Percentiles rank a stretch among this genome's conserved stretches.
phyloP scores from a whole-genome alignment of 2,888 invertebrate species.

The Odontothrips loti region DNA sequence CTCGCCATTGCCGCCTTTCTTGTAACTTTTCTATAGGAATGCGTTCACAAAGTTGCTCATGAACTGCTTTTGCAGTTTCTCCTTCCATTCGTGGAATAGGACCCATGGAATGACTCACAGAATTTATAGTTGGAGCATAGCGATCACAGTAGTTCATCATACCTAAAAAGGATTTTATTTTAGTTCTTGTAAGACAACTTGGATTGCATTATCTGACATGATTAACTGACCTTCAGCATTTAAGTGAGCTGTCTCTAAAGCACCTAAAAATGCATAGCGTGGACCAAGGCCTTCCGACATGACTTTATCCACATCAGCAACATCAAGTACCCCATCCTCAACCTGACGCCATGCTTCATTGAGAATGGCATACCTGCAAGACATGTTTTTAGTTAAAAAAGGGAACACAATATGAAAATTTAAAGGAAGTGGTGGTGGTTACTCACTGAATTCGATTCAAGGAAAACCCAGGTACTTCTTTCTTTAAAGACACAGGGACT shows the following conservation, averaged over 20 bases:
- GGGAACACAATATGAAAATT: not conserved
- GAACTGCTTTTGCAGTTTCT: conserved; percentile 60
- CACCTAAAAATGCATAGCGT: conserved; percentile 93
- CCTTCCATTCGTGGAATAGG: conserved; percentile 70
- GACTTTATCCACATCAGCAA: conserved; percentile 85
- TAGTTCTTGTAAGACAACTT: not conserved
- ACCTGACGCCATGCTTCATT: conserved; percentile 90
- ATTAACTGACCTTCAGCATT: conserved; percentile 78
- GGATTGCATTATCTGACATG: not conserved
- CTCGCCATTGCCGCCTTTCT: conserved; percentile 75
- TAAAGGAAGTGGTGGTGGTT: not conserved
- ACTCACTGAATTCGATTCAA: conserved; percentile 86
- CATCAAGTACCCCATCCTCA: conserved; percentile 75
- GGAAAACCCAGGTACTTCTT: conserved; percentile 88
- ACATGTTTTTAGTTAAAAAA: conserved; percentile 33
- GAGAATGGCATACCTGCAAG: conserved; percentile 76
- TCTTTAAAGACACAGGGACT: conserved; percentile 77
- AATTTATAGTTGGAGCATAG: conserved; percentile 57
- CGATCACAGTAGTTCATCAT: conserved; percentile 60
- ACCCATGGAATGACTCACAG: conserved; percentile 69
- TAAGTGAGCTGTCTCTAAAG: conserved; percentile 87
- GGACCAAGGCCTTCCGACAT: conserved; percentile 92
- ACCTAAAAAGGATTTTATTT: conserved; percentile 43
- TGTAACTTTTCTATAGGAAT: conserved; percentile 70
- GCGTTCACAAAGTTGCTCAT: conserved; percentile 66